A percentile compares a stretch with the other conserved stretches of the same genome.
phyloP scores from a whole-genome alignment of 2,797 vertebrate genomes.

The Lepilemur ruficaudatus region DNA sequence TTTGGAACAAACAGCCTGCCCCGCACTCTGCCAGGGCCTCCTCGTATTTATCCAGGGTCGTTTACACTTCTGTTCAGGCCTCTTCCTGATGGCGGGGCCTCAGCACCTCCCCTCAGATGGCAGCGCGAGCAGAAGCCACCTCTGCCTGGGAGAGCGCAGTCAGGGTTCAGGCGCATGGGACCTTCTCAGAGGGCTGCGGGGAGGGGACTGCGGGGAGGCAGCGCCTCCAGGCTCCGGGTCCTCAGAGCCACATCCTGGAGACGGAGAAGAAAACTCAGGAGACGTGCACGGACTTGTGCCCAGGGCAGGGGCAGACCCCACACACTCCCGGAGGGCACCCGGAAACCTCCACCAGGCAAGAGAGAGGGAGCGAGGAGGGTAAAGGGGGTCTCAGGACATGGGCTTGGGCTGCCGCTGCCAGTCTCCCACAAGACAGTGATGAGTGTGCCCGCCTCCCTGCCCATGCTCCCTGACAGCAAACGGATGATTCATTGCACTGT shows the following conservation, averaged over 20 bases:
- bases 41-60: background rate
- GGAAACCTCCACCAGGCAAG: background rate
- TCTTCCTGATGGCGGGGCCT: background rate
- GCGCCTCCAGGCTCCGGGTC: background rate
- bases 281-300: background rate
- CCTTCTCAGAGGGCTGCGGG: background rate
- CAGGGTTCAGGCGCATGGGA: background rate
- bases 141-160: background rate
- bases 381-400: background rate
- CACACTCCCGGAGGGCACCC: fast-evolving
- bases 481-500: background rate
- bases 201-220: background rate
- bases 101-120: background rate
- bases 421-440: background rate
- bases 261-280: background rate
- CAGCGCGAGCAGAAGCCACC: background rate
- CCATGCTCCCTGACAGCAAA: background rate
- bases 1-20: background rate
- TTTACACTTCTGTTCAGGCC: background rate
- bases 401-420: background rate
- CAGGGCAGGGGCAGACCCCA: background rate
- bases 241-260: background rate
- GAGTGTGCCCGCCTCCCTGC: constrained; percentile 10
- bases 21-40: background rate
- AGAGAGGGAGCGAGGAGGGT: fast-evolving